A percentile compares a stretch with the other conserved stretches of the same genome.
Evolutionary conservation across 2,797 vertebrate species (phyloP).

Genomic region (Coluber constrictor): DNA sequence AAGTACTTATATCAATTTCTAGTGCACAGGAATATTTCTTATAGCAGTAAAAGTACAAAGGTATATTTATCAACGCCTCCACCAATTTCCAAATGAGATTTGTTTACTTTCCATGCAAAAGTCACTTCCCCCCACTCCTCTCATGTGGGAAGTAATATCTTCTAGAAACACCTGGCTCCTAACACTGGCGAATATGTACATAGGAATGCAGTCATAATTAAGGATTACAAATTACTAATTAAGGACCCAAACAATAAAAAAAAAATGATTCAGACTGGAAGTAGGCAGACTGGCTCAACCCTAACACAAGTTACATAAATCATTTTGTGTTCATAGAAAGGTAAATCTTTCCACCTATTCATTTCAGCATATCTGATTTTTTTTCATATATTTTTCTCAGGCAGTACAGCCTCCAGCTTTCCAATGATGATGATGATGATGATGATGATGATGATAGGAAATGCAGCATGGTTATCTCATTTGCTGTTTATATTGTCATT

Average conservation of each 20-base stretch:
- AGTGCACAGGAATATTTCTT: background rate
- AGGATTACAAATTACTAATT: background rate
- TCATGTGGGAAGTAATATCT: background rate
- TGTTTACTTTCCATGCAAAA: background rate
- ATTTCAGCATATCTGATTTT: background rate
- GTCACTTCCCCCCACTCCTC: background rate
- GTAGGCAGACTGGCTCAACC: background rate
- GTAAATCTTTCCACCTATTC: background rate
- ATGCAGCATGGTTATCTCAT: too few species aligned
- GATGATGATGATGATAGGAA: too few species aligned
- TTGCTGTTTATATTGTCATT: too few species aligned
- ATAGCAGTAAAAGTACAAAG: background rate
- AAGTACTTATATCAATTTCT: background rate
- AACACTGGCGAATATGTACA: background rate
- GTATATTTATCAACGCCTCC: background rate
- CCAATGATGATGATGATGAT: background rate
- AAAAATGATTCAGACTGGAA: background rate
- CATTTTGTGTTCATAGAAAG: background rate
- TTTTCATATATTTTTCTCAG: slow-evolving; percentile 8
- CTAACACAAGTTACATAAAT: background rate
- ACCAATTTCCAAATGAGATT: background rate
- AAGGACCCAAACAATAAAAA: background rate
- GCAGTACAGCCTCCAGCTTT: background rate
- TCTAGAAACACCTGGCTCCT: background rate
- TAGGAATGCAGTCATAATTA: background rate